These are phyloP conservation scores for Poicephalus gulielmi DNA, from an alignment of 2,113 vertebrate species.

Conservation along the genomic window DNA sequence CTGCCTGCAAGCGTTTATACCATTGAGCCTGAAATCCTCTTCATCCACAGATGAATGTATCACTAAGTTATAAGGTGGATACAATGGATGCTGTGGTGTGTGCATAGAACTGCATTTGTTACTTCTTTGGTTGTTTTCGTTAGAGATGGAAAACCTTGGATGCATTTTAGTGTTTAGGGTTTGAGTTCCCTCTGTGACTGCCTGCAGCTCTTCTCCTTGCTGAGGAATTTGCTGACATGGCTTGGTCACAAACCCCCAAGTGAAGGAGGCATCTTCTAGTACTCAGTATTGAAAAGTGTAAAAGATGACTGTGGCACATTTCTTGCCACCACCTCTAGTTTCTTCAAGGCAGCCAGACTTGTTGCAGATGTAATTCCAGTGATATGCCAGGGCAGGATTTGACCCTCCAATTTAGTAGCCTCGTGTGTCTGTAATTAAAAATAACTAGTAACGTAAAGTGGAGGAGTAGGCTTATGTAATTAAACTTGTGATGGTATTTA, in stretches of 20 bases:
- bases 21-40: background rate
- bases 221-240: background rate
- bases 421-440: background rate
- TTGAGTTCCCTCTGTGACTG: background rate
- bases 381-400: background rate
- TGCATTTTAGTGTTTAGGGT: background rate
- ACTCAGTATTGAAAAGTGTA: accelerated
- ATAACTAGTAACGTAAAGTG: background rate
- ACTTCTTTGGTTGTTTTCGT: background rate
- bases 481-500: background rate
- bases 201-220: background rate
- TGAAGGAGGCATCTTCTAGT: background rate
- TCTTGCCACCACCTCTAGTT: background rate
- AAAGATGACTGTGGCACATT: background rate
- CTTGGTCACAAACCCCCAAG: background rate
- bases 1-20: background rate
- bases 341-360: background rate
- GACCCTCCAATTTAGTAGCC: background rate
- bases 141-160: background rate
- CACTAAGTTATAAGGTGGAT: background rate
- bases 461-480: background rate
- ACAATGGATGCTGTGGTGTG: background rate
- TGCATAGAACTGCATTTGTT: background rate
- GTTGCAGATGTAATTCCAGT: background rate
- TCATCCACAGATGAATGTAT: background rate